phyloP scores from a whole-genome alignment of 1,140 invertebrate genomes.

The Colletes latitarsis region DNA sequence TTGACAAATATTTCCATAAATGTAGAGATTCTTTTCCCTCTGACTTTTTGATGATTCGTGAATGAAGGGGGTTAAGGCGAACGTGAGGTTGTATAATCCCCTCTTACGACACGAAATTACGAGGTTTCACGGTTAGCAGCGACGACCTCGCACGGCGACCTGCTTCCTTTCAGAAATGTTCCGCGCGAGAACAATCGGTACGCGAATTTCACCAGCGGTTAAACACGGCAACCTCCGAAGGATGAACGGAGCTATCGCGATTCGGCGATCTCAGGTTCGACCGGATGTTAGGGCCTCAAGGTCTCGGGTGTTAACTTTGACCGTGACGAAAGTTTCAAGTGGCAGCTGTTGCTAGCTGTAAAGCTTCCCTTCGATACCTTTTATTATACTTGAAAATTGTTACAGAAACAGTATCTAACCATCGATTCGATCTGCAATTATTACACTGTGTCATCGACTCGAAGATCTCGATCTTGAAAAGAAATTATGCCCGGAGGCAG shows the following conservation, averaged over 20 bases:
- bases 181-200: constrained; percentile 22
- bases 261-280: constrained; percentile 24
- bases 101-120: background rate
- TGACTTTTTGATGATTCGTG: too few species aligned
- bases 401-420: too few species aligned
- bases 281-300: constrained; percentile 37
- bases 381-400: too few species aligned
- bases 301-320: constrained; percentile 36
- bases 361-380: too few species aligned
- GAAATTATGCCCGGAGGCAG: too few species aligned
- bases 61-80: background rate
- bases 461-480: too few species aligned
- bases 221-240: background rate
- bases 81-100: background rate
- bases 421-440: too few species aligned
- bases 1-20: too few species aligned
- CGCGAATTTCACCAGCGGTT: constrained; percentile 5
- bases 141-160: constrained; percentile 23
- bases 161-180: background rate
- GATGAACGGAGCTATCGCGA: constrained; percentile 29
- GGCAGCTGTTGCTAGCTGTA: background rate
- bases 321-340: constrained; percentile 27
- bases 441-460: too few species aligned
- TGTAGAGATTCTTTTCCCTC: too few species aligned
- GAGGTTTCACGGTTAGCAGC: background rate